Conservation (phyloP, 2,888 invertebrate genomes). For the Patella pellucida region DNA sequence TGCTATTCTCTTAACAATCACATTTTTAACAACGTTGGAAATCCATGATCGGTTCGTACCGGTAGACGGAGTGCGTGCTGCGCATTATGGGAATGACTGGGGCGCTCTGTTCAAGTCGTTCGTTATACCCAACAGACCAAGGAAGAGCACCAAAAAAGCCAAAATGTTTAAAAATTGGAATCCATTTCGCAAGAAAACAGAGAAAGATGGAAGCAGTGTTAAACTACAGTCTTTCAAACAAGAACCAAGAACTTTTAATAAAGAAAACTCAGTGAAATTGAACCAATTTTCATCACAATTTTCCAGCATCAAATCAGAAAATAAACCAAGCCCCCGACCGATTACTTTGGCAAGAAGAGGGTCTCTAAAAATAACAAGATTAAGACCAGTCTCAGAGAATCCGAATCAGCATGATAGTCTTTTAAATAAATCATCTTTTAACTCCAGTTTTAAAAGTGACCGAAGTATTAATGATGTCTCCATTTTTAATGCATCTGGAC, state of each 20-base stretch:
- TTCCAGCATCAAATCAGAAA: not conserved
- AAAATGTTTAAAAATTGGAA: conserved; percentile 26
- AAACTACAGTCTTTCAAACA: not conserved
- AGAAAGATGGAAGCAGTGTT: not conserved
- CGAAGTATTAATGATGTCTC: conserved; percentile 4
- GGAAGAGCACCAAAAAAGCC: not conserved
- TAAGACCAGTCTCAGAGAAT: not conserved
- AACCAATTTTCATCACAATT: too few species aligned
- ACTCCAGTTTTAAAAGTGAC: conserved; percentile 4
- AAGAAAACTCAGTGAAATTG: not conserved
- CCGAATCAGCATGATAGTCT: not conserved
- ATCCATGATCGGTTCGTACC: conserved; percentile 9
- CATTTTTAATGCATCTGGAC: conserved; percentile 40
- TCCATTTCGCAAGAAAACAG: conserved; percentile 15
- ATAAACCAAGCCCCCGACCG: conserved; percentile 8
- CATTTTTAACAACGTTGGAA: not conserved
- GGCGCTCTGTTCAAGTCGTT: not conserved
- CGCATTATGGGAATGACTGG: conserved; percentile 9
- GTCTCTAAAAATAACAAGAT: conserved; percentile 6
- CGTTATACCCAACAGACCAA: not conserved
- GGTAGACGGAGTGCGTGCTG: not conserved
- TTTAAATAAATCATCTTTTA: conserved; percentile 6
- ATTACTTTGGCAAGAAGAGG: conserved; percentile 18
- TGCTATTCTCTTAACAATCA: conserved; percentile 4
- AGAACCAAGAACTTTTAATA: not conserved